Percentiles rank a stretch among this genome's conserved stretches.
Conservation (phyloP, 2,797 vertebrate species). For the Diplodus puntazzo region DNA sequence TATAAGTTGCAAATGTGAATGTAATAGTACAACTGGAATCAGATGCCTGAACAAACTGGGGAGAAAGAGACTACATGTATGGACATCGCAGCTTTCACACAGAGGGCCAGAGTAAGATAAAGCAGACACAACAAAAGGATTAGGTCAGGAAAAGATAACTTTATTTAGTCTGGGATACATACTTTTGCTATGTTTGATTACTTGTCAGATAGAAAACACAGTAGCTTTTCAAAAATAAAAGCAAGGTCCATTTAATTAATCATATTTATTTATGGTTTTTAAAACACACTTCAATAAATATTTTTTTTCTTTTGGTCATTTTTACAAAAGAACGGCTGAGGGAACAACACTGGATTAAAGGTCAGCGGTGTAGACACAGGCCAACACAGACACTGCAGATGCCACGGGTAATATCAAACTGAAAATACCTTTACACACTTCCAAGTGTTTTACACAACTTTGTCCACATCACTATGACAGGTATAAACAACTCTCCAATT, state of each 20-base stretch:
- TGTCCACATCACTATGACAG: slow-evolving; percentile 68
- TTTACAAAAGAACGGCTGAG: slow-evolving; percentile 77
- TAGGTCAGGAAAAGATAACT: slow-evolving; percentile 82
- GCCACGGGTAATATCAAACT: slow-evolving; percentile 47
- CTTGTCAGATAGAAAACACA: slow-evolving; percentile 93
- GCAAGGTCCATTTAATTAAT: slow-evolving; percentile 87
- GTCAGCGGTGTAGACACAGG: slow-evolving; percentile 62
- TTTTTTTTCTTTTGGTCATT: slow-evolving; percentile 63
- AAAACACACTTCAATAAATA: slow-evolving; percentile 89
- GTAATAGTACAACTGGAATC: neutral
- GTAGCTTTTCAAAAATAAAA: slow-evolving; percentile 98
- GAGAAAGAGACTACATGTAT: neutral
- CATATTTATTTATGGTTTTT: slow-evolving; percentile 77
- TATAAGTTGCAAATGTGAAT: neutral
- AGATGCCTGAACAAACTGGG: neutral
- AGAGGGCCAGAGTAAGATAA: neutral
- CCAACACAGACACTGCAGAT: slow-evolving; percentile 65
- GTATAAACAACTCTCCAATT: slow-evolving; percentile 35
- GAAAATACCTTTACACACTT: slow-evolving; percentile 56
- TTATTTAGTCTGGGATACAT: slow-evolving; percentile 86
- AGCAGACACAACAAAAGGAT: slow-evolving; percentile 14
- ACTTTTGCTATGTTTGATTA: slow-evolving; percentile 88
- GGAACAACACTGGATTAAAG: slow-evolving; percentile 71
- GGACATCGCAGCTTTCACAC: neutral
- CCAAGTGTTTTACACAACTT: slow-evolving; percentile 54